Evolutionary conservation across 2,888 invertebrate species (phyloP), one percentile per base, ranked within the genome.

Genomic region (Mesorhabditis spiculigera): DNA sequence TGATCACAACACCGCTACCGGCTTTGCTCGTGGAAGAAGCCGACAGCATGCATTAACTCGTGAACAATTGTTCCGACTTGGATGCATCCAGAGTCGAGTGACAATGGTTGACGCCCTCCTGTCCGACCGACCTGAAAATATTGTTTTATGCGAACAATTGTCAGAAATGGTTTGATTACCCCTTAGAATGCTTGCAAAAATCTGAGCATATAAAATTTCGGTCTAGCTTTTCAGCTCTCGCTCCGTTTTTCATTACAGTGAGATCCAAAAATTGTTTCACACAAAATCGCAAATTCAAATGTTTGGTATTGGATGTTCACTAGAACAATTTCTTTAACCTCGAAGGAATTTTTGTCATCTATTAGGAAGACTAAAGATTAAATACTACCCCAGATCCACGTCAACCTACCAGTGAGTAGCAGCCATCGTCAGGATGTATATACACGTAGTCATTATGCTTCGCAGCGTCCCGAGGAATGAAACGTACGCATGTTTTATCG

Each of bases 401-500:
- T 28, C 58, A 50, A 50, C 92, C 92, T 4, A 92, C 91, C 78
- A 90, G 91, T 0, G 91, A 91, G 90, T 91, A 92, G 84, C 92
- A 92, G 13, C 92, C 90, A 0, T 90, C 87, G 62, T 87, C 87
- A 6, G 87, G 86, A 81, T 89, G 88, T 71, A 91, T 88, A 43
- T 88, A 86, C 4, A 91, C 86, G 85, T 90, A 91, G 81, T 90
- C 89, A 4, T 74, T 68, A 62, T 85, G 83, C 62, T 71, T 69
- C 5, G 72, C 78, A 90, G 90, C 5, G 86, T 77, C 78, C 41
- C 87, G 75, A 73, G 90, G 90, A 1, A 89, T 88, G 81, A 91
- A 91, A 67, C 88, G 88, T 65, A 91, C 87, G 83, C 91, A 91
- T 0, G 90, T 90, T 75, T 89, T 89, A 4, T 89, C 87, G 75